Conservation (phyloP, 2,113 vertebrate species). For the Phyllostomus discolor region DNA sequence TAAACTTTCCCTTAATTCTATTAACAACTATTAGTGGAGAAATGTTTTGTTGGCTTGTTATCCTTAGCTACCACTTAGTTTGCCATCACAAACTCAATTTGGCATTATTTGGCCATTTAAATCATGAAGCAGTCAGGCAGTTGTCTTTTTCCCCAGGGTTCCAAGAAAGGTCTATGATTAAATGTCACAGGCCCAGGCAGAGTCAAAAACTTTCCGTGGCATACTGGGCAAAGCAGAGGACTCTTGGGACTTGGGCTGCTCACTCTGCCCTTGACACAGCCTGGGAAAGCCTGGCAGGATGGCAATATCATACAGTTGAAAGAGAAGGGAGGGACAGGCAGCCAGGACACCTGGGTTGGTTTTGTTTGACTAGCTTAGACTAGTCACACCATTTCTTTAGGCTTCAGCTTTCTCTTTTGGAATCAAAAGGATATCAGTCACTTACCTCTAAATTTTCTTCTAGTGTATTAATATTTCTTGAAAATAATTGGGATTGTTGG, state of each 20-base stretch:
- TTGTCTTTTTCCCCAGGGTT: constrained; percentile 35
- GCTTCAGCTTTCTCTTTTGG: neutral
- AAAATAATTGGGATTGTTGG: neutral
- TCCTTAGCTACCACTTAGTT: neutral
- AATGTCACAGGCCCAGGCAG: constrained; percentile 15
- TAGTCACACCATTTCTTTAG: neutral
- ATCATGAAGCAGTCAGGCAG: neutral
- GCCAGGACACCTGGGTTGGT: neutral
- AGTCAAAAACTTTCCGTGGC: constrained; percentile 23
- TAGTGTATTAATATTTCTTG: constrained; percentile 1
- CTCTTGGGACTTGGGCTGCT: constrained; percentile 26
- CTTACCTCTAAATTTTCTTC: constrained; percentile 28
- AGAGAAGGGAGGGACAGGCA: neutral
- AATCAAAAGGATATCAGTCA: neutral
- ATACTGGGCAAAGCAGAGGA: constrained; percentile 14
- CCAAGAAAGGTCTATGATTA: constrained; percentile 38
- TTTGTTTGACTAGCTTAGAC: neutral
- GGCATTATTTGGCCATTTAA: constrained; percentile 13
- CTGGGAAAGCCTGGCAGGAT: neutral
- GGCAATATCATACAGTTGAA: neutral
- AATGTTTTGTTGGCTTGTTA: constrained; percentile 13
- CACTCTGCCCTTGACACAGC: neutral
- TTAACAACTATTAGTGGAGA: neutral
- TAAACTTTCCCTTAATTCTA: constrained; percentile 29
- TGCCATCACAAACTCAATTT: constrained; percentile 28